These are phyloP conservation scores for Nasonia longicornis DNA, from an alignment of 1,140 invertebrate genomes.

Conservation along the genomic window DNA sequence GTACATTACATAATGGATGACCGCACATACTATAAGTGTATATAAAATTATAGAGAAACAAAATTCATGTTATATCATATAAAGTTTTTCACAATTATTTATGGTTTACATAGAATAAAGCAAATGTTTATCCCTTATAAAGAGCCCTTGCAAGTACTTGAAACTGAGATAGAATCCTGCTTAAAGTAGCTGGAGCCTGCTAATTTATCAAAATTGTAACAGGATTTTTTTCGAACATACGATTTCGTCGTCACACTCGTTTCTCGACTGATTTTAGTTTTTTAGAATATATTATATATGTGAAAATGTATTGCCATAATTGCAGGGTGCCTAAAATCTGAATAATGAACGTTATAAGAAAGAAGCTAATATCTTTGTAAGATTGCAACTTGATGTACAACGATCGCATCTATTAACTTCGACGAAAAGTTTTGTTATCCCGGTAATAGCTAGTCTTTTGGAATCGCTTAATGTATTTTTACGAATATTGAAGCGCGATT, in stretches of 20 bases:
- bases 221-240: not conserved
- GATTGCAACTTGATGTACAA: constrained; percentile 35
- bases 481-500: constrained; percentile 50
- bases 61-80: not conserved
- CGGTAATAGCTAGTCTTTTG: constrained; percentile 61
- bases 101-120: not conserved
- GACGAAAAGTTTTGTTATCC: constrained; percentile 51
- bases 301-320: constrained; percentile 50
- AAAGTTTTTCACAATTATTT: not conserved
- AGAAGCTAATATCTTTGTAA: constrained; percentile 40
- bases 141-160: not conserved
- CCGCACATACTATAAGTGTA: not conserved
- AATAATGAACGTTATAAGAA: constrained; percentile 46
- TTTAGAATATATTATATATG: not conserved
- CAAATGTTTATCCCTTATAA: not conserved
- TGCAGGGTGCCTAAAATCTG: constrained; percentile 54
- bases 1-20: not conserved
- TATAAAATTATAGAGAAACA: not conserved
- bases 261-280: constrained; percentile 12
- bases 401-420: constrained; percentile 41
- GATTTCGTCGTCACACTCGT: not conserved
- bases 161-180: not conserved
- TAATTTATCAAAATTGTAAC: not conserved
- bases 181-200: not conserved
- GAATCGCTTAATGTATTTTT: constrained; percentile 53